These are phyloP conservation scores for Paelopatides confundens DNA, from an alignment of 53 echinoderm and acorn worm genomes.

Conservation along the genomic window DNA sequence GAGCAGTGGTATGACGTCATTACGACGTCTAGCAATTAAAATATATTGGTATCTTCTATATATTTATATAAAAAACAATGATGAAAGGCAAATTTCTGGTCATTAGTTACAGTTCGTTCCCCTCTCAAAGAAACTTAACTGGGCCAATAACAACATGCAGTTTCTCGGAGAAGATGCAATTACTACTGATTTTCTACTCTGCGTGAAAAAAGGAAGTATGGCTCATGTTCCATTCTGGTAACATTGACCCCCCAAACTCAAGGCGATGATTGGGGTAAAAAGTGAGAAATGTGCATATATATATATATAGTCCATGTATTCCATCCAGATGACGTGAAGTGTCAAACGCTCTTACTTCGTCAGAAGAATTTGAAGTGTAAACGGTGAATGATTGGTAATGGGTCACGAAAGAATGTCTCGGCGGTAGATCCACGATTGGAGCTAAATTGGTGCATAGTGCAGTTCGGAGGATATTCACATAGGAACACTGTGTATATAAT, in stretches of 20 bases:
- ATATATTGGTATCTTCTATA: background rate
- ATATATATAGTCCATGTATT: background rate
- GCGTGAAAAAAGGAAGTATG: conserved; percentile 1
- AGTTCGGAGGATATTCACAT: no score
- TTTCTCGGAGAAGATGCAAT: conserved; percentile 14
- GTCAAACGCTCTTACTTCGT: background rate
- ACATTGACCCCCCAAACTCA: conserved; percentile 1
- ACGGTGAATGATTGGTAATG: background rate
- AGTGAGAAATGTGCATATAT: background rate
- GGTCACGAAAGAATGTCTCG: background rate
- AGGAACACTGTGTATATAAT: no score
- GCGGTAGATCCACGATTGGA: background rate
- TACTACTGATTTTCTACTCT: conserved; percentile 1
- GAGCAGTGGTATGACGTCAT: background rate
- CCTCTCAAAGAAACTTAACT: background rate
- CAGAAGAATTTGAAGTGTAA: background rate
- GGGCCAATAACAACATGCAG: conserved; percentile 7
- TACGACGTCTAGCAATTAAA: background rate
- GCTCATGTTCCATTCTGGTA: background rate
- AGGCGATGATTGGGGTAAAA: background rate
- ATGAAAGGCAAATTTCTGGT: background rate
- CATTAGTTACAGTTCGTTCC: background rate
- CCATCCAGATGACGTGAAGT: background rate
- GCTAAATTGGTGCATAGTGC: background rate
- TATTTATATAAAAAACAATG: background rate